A percentile compares a stretch with the other conserved stretches of the same genome.
Conservation (phyloP, 2,113 vertebrate genomes). For the Myiozetetes cayanensis region DNA sequence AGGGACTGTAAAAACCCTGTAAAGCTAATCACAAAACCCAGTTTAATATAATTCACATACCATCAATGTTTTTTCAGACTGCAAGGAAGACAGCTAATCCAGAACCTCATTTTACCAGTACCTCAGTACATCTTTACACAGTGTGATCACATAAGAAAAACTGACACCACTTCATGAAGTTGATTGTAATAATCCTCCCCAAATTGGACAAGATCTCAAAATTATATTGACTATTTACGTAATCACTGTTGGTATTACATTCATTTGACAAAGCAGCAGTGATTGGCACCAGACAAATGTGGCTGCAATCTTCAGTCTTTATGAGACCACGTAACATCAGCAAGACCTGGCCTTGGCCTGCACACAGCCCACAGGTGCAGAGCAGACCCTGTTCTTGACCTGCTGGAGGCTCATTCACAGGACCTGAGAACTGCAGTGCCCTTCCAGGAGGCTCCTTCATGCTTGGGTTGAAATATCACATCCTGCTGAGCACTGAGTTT, state of each 20-base stretch:
- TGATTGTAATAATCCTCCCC: not conserved
- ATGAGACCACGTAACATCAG: accelerated
- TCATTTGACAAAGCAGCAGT: not conserved
- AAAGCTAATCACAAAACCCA: not conserved
- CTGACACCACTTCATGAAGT: not conserved
- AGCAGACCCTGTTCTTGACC: not conserved
- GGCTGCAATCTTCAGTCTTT: accelerated
- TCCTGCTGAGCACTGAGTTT: not conserved
- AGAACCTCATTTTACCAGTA: not conserved
- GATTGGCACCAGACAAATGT: not conserved
- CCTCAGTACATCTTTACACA: not conserved
- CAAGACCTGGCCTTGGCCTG: not conserved
- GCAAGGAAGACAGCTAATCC: not conserved
- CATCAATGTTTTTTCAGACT: not conserved
- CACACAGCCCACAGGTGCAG: not conserved
- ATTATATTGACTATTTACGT: not conserved
- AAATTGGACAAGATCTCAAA: not conserved
- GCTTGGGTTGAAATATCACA: not conserved
- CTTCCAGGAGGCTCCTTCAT: not conserved
- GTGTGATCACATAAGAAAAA: not conserved
- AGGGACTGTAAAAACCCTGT: not conserved
- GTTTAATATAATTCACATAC: not conserved
- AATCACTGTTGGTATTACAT: not conserved
- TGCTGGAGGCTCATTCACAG: not conserved
- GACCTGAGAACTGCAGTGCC: accelerated